These are phyloP conservation scores for Macquaria australasica DNA, from an alignment of 2,113 vertebrate species.

Conservation along the genomic window DNA sequence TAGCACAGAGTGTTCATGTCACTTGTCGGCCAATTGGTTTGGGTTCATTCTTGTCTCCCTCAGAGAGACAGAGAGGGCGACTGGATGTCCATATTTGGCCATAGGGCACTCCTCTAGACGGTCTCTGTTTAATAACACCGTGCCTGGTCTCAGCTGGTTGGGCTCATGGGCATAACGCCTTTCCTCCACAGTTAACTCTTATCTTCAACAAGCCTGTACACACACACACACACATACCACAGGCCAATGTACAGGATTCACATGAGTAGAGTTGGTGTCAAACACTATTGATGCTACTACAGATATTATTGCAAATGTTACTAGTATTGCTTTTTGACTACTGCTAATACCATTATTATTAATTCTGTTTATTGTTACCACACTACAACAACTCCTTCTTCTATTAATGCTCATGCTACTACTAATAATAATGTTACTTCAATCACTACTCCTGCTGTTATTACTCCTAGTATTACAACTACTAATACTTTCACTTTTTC, in stretches of 20 bases:
- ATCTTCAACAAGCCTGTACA: conserved; percentile 12
- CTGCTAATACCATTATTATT: background rate
- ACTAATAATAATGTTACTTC: background rate
- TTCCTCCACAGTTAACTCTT: conserved; percentile 17
- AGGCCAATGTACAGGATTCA: background rate
- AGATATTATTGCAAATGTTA: background rate
- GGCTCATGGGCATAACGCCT: conserved; percentile 49
- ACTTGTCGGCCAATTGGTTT: conserved; percentile 49
- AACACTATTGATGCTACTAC: background rate
- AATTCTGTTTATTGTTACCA: background rate
- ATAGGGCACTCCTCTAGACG: conserved; percentile 56
- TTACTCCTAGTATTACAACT: background rate
- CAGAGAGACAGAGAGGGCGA: conserved; percentile 46
- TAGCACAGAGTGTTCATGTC: conserved; percentile 40
- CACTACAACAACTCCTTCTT: background rate
- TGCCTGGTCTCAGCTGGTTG: conserved; percentile 66
- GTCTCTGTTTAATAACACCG: conserved; percentile 77
- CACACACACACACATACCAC: conserved; percentile 1
- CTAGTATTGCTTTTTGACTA: background rate
- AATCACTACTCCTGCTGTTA: background rate
- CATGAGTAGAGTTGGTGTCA: conserved; percentile 3
- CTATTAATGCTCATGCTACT: background rate
- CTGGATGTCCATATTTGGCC: conserved; percentile 82
- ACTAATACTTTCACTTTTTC: too few relatives aligned
- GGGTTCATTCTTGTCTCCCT: conserved; percentile 28